Evolutionary conservation across 2,888 invertebrate genomes (phyloP), one percentile per base, ranked within the genome.

Genomic region (Baronia brevicornis): DNA sequence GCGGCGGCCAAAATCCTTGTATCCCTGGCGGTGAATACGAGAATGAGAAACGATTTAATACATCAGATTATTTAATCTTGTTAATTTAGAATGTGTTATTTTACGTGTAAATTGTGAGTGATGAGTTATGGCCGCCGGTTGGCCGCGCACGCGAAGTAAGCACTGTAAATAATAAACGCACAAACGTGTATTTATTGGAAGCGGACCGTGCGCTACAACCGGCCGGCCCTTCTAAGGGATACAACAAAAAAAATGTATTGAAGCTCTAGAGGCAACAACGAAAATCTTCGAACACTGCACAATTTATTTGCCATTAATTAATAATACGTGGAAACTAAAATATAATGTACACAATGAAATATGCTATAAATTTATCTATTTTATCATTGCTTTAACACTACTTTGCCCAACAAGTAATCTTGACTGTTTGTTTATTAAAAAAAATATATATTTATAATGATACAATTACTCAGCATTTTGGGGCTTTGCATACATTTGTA

Each of bases 11-110:
- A 27, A 35, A 31, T 19, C 36, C 41, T 46, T 44, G 70, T 74
- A 69, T 73, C 75, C 73, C 75, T 60, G 54, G 55, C 48, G 49
- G 55, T 58, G 43, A 40, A 54, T 40, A 44, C n/a, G 40, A 28
- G 38, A 45, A 62, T 69, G 79, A 77, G 84, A 77, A 71, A 75
- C 64, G 64, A 67, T 82, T 82, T 82, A 82, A 82, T 82, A 82
- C 84, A 82, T 84, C 79, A 68, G 62, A 60, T 63, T 51, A 55
- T 59, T 65, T 60, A 60, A 48, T 51, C 51, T 52, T 52, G 48
- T 49, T 47, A 39, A 42, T 43, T 36, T 42, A 37, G 43, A 36
- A 40, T n/a, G n/a, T n/a, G n/a, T n/a, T n/a, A 40, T 30, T 26
- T 36, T 41, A 48, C 43, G 34, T 38, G 41, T 44, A 40, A 28